These are phyloP conservation scores for Panzeria rudis DNA, from an alignment of 2,888 invertebrate genomes.

Conservation along the genomic window DNA sequence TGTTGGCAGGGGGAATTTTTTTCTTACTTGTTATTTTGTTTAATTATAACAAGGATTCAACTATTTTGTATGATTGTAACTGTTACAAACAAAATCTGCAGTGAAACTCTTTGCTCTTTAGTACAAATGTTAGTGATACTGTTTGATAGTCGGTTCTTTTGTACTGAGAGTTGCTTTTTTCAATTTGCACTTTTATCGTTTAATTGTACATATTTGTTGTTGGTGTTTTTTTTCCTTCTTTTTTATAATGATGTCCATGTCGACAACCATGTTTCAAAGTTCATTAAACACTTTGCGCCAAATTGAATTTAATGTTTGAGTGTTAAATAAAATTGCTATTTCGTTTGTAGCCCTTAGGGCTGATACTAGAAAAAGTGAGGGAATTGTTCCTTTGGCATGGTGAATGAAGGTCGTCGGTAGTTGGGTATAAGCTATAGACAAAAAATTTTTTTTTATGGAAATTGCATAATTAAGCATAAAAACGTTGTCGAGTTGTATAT, in stretches of 20 bases:
- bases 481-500: conserved; percentile 67
- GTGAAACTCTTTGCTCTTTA: conserved; percentile 13
- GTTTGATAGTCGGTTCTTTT: conserved; percentile 50
- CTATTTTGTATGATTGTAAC: conserved; percentile 30
- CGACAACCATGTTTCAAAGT: conserved; percentile 72
- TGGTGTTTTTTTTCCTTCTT: conserved; percentile 8
- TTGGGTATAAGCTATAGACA: conserved; percentile 42
- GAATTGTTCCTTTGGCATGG: neutral
- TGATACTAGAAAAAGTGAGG: neutral
- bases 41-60: conserved; percentile 59
- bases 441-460: conserved; percentile 74
- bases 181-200: conserved; percentile 56
- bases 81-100: conserved; percentile 23
- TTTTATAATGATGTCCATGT: conserved; percentile 70
- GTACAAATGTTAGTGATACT: conserved; percentile 53
- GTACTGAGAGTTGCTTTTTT: conserved; percentile 17
- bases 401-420: conserved; percentile 18
- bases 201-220: conserved; percentile 52
- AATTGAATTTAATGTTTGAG: conserved; percentile 77
- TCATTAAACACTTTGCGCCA: conserved; percentile 75
- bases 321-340: conserved; percentile 62
- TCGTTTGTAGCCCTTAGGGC: conserved; percentile 42
- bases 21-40: conserved; percentile 23
- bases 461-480: conserved; percentile 78
- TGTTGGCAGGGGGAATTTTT: conserved; percentile 21